Base-by-base conservation (phyloP, 2,797 vertebrate genomes). In the Danio choprae region DNA sequence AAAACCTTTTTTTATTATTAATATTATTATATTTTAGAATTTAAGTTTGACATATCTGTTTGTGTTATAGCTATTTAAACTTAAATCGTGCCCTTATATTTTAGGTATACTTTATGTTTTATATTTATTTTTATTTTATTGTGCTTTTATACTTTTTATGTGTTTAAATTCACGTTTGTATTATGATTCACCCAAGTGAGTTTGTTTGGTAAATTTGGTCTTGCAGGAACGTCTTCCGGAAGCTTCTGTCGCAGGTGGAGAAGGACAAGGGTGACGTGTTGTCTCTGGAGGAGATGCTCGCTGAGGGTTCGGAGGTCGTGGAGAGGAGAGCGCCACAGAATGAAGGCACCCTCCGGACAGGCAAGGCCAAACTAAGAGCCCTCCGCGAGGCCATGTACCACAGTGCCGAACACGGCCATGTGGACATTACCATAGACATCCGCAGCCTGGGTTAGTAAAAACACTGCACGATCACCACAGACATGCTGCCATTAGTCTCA, bases 351-450 rank as follows among this genome's bases (percentile, higher is more conserved):
- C 90, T 92, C 88, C 92, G 94, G 91, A 93, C 93, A 89, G 93
- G 93, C 92, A 95, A 94, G 91, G 92, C 93, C 89, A 92, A 89
- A 85, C 92, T 94, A 91, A 90, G 92, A 84, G 94, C 94, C 84
- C 91, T 95, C 90, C 93, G 93, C 89, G 94, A 95, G 90, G 94
- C 94, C 92, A 93, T 95, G 93, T 95, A 95, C 92, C 94, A 95
- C 91, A 95, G 94, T 83, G 92, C 94, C 83, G 94, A 95, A 87
- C 94, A 95, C 84, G 93, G 93, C 89, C 92, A 94, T 87, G 93
- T 95, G 90, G 94, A 95, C 92, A 95, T 95, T 92, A 94, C 93
- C 92, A 93, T 95, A 91, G 94, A 95, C 91, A 94, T 95, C 92
- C 94, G 93, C 90, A 94, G 93, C 91, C 93, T 94, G 90, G 94